Evolutionary conservation across 2,113 vertebrate genomes (phyloP).

Genomic region (Ariopsis seemanni): DNA sequence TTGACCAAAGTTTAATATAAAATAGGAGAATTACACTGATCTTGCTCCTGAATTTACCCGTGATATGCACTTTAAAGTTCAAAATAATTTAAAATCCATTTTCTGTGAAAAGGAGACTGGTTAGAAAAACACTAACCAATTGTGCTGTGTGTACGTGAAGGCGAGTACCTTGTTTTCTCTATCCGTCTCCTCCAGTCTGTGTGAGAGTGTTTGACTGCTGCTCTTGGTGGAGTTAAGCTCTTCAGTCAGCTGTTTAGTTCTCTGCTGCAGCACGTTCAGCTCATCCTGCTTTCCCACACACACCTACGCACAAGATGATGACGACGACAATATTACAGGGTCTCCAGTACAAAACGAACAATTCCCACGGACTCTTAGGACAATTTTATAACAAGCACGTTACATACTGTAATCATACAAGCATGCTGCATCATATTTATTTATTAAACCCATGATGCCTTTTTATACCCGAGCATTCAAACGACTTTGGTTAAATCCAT

Average conservation of each 20-base stretch:
- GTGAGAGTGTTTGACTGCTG: constrained; percentile 61
- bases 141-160: not conserved
- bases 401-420: not conserved
- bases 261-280: constrained; percentile 61
- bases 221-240: constrained; percentile 65
- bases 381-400: not conserved
- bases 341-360: not conserved
- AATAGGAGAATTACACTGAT: no score
- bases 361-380: not conserved
- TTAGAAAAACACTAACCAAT: not conserved
- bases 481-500: not conserved
- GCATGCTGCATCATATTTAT: not conserved
- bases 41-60: no score
- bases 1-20: no score
- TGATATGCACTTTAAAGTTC: not conserved
- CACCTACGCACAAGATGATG: constrained; percentile 50
- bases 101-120: not conserved
- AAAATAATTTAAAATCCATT: not conserved
- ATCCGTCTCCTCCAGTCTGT: constrained; percentile 66
- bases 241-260: constrained; percentile 65
- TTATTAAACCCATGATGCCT: not conserved
- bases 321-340: not conserved
- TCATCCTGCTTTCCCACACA: constrained; percentile 60
- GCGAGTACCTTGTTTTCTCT: constrained; percentile 69
- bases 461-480: not conserved